Base-by-base conservation (phyloP, 2,888 invertebrate genomes). In the Andrena minutula region DNA sequence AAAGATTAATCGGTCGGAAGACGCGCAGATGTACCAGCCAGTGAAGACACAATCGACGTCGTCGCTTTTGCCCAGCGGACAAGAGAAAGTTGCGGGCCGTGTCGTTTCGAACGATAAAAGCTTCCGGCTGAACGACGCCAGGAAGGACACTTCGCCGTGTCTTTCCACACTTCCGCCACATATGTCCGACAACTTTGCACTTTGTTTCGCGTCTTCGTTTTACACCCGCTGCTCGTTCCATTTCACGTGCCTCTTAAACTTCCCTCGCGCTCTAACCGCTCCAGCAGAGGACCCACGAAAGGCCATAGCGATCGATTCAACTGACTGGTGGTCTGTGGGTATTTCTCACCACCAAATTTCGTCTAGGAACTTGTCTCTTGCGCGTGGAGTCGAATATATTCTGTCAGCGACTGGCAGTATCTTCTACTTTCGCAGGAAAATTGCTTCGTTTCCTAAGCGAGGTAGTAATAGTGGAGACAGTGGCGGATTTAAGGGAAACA, bases 101-200 rank as follows among this genome's bases (percentile, higher is more conserved):
- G 70, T 82, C 77, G 83, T 88, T 83, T 79, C 65, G 75, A 82
- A 78, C 86, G 80, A 87, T 88, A 86, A 88, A 88, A 88, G 88
- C 84, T 87, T 87, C 83, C 88, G 86, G 74, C 63, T 66, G 75
- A 81, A 72, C 82, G 66, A 68, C 82, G 72, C 7, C 56, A 56
- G 10, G 79, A 72, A 75, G 71, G 77, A 88, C 78, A 80, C 71
- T 77, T 79, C 64, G 65, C 65, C 75, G 72, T 72, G 80, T 76
- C 79, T 84, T 82, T 79, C 85, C 49, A 82, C 82, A 79, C 70
- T 76, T 84, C 73, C 76, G 74, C 70, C 84, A 76, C 84, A 75
- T 74, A 83, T 86, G 82, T 83, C 86, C 74, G 63, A 88, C 82
- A 89, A 89, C 88, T 89, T 89, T 86, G 82, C 82, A 88, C 87